Evolutionary conservation across 1,140 invertebrate genomes (phyloP), one percentile per base, ranked within the genome.

Genomic region (Latrodectus geometricus): DNA sequence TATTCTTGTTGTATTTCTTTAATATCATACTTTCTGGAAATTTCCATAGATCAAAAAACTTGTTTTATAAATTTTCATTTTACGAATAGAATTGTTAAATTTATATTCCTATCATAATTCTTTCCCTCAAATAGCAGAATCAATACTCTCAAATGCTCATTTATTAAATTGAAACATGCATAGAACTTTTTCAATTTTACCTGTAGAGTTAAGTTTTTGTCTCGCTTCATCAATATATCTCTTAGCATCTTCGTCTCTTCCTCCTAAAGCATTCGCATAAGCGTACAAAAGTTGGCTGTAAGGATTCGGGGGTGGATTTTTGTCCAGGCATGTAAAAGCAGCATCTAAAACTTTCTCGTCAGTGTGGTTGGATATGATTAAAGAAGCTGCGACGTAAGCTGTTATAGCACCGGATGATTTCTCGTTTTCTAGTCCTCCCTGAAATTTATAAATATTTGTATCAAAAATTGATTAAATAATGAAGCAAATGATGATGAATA

Each of bases 341-440:
- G 93, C 93, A 1, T 91, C 90, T 12, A 93, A 90, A 9, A 92
- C 88, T 12, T 91, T 89, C 1, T 90, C 88, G 14, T 81, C 54
- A 11, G 35, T 17, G 52, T 89, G 90, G 4, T 92, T 91, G 23
- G 93, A 93, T 88, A 95, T 94, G 3, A 95, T 88, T 7, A 95
- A 91, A 0, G 94, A 92, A 5, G 94, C 92, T 8, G 95, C 88
- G 56, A 95, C 93, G 89, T 95, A 95, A 0, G 94, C 94, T 0
- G 94, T 94, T 12, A 95, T 90, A 0, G 93, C 93, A 0, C 93
- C 91, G 52, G 91, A 92, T 3, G 93, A 92, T 48, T 94, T 94
- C 8, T 93, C 89, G 9, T 90, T 90, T 79, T 93, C 92, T 1
- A 95, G 91, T n/a, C 95, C 95, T 86, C 95, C 93, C 93, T 94